Percentiles rank a stretch among this genome's conserved stretches.
These are phyloP conservation scores for Archocentrus centrarchus DNA, from an alignment of 2,113 vertebrate genomes.

Conservation along the genomic window DNA sequence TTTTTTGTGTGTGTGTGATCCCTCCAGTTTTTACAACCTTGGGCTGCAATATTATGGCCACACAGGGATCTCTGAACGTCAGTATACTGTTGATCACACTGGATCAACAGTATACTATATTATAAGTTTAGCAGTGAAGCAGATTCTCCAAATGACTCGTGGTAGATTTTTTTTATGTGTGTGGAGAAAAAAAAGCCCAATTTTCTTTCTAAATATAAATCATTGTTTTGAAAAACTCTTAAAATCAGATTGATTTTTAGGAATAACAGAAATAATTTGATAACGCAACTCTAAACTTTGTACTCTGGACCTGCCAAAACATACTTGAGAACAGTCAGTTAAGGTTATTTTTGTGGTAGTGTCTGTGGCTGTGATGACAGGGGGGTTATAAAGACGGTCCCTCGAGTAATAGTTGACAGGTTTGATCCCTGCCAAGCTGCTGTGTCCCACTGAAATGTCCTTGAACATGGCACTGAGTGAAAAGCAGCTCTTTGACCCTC, in stretches of 20 bases:
- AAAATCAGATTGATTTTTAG: not conserved
- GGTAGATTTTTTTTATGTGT: not conserved
- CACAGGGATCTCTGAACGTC: not conserved
- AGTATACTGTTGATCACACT: slow-evolving; percentile 2
- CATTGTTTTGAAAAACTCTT: too few relatives aligned
- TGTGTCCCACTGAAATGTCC: slow-evolving; percentile 46
- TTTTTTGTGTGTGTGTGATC: slow-evolving; percentile 5
- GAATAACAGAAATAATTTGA: not conserved
- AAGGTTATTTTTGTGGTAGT: not conserved
- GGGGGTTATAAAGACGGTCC: slow-evolving; percentile 13
- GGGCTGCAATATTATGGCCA: not conserved
- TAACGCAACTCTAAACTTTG: not conserved
- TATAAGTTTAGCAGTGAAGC: not conserved
- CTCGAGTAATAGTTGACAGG: slow-evolving; percentile 35
- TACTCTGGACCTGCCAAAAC: not conserved
- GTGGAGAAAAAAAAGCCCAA: not conserved
- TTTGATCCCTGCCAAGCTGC: slow-evolving; percentile 41
- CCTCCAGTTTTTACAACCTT: not conserved
- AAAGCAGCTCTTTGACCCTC: not conserved
- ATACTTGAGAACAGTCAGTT: not conserved
- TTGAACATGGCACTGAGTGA: slow-evolving; percentile 33
- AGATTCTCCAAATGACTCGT: not conserved
- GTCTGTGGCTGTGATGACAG: slow-evolving; percentile 20
- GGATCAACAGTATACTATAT: not conserved
- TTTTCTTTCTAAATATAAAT: slow-evolving; percentile 9